phyloP scores from a whole-genome alignment of 2,113 vertebrate species.

The Carollia perspicillata region DNA sequence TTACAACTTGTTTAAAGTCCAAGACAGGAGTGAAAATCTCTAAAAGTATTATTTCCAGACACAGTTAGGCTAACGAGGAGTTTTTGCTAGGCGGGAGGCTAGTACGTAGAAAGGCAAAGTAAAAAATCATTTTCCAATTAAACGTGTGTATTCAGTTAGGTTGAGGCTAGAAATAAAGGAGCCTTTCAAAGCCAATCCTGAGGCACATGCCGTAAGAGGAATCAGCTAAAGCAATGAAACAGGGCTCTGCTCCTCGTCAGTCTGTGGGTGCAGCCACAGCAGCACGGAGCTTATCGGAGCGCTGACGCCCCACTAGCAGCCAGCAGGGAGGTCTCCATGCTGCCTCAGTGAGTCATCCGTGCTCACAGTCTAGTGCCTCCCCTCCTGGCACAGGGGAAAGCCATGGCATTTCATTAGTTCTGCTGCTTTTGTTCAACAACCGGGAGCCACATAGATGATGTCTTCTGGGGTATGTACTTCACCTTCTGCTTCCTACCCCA shows the following conservation, averaged over 20 bases:
- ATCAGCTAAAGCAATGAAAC: neutral
- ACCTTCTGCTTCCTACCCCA: neutral
- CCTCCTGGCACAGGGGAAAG: neutral
- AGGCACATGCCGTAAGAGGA: neutral
- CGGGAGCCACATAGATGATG: neutral
- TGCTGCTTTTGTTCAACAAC: neutral
- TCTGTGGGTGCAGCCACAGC: neutral
- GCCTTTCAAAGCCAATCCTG: neutral
- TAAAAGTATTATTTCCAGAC: neutral
- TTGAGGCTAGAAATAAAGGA: conserved; percentile 1
- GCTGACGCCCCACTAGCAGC: neutral
- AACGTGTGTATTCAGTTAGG: neutral
- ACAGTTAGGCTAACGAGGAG: neutral
- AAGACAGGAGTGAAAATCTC: neutral
- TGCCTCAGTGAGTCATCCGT: neutral
- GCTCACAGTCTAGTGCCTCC: neutral
- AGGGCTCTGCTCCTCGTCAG: neutral
- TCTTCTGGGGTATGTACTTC: neutral
- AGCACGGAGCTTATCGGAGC: neutral
- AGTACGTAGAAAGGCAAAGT: neutral
- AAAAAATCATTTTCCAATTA: neutral
- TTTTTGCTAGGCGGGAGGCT: neutral
- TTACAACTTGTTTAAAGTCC: neutral
- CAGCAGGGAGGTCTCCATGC: neutral
- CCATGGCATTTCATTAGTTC: neutral